Percentiles rank a stretch among this genome's conserved stretches.
phyloP scores from a whole-genome alignment of 2,113 vertebrate genomes.

The Aphelocoma coerulescens region DNA sequence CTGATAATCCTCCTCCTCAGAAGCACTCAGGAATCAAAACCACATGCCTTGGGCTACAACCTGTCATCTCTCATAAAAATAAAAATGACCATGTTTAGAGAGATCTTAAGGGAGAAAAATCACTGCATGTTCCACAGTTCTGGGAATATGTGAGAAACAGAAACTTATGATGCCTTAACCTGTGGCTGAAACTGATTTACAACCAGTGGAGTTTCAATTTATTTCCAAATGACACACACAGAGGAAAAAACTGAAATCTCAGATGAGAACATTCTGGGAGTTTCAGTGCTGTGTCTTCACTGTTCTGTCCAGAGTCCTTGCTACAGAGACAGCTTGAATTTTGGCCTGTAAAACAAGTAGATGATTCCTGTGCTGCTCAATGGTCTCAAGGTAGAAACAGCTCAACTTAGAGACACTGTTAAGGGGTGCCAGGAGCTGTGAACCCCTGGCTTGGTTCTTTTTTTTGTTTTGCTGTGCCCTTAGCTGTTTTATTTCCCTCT shows the following conservation, averaged over 20 bases:
- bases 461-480: not conserved
- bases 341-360: not conserved
- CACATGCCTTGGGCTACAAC: not conserved
- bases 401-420: not conserved
- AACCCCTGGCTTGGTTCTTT: not conserved
- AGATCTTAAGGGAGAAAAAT: not conserved
- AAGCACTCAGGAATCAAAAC: constrained; percentile 19
- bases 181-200: constrained; percentile 23
- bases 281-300: not conserved
- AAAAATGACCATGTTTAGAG: not conserved
- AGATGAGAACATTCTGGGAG: not conserved
- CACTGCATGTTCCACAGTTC: not conserved
- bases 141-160: not conserved
- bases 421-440: not conserved
- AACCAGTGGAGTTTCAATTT: constrained; percentile 17
- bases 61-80: not conserved
- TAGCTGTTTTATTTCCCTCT: not conserved
- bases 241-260: not conserved
- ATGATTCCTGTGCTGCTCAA: not conserved
- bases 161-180: not conserved
- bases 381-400: not conserved
- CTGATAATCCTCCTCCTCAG: not conserved
- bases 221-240: not conserved
- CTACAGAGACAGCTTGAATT: not conserved
- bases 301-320: not conserved